phyloP scores from a whole-genome alignment of 2,113 vertebrate species.

The Pygathrix nemaeus region DNA sequence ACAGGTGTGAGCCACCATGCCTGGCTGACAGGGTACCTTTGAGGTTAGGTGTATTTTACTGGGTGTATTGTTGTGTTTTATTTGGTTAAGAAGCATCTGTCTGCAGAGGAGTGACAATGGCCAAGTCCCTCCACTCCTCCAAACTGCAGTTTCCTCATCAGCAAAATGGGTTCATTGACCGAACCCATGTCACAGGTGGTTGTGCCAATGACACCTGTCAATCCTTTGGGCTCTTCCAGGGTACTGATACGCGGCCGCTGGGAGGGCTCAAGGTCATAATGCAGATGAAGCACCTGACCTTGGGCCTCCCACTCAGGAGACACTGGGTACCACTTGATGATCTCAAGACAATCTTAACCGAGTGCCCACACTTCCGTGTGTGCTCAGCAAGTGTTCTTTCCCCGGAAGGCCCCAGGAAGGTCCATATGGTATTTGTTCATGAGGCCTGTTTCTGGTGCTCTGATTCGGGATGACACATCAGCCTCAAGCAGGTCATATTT shows the following conservation, averaged over 20 bases:
- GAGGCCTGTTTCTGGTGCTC: not conserved
- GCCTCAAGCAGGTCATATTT: not conserved
- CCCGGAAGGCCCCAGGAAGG: not conserved
- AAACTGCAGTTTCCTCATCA: not conserved
- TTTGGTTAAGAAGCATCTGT: not conserved
- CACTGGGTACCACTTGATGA: fast-evolving
- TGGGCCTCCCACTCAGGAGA: not conserved
- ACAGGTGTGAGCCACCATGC: no score
- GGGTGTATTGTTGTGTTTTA: no score
- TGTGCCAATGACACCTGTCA: fast-evolving
- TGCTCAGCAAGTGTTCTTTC: fast-evolving
- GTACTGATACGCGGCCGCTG: fast-evolving
- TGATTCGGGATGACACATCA: not conserved
- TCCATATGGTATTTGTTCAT: not conserved
- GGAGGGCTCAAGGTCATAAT: not conserved
- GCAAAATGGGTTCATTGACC: fast-evolving
- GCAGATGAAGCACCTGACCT: not conserved
- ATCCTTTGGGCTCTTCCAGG: fast-evolving
- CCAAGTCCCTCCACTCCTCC: not conserved
- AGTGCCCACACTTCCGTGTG: fast-evolving
- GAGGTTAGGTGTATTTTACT: not conserved
- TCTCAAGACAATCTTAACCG: not conserved
- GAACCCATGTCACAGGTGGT: fast-evolving
- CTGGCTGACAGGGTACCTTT: no score
- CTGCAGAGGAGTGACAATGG: no score